Conservation (phyloP, 2,113 vertebrate genomes). For the Chloropsis hardwickii region DNA sequence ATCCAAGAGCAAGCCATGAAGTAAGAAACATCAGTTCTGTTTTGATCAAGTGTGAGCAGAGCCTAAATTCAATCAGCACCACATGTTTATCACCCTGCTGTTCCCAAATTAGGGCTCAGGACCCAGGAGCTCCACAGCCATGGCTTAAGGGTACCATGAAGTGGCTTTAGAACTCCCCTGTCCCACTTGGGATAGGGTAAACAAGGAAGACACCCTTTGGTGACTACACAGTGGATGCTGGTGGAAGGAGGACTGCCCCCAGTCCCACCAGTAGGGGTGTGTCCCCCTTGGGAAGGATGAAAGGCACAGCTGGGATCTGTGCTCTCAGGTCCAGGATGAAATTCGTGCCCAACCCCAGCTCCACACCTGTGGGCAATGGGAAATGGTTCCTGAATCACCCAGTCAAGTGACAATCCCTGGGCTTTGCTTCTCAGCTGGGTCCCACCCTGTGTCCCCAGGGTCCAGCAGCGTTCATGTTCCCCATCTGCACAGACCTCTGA, state of each 20-base stretch:
- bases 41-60: not conserved
- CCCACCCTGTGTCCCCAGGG: not conserved
- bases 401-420: not conserved
- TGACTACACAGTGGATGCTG: not conserved
- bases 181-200: not conserved
- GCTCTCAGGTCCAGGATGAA: not conserved
- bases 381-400: not conserved
- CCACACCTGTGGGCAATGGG: not conserved
- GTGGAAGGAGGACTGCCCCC: not conserved
- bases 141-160: not conserved
- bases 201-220: not conserved
- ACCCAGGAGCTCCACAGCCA: not conserved
- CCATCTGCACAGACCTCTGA: not conserved
- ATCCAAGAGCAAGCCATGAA: not conserved
- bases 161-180: not conserved
- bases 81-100: not conserved
- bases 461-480: not conserved
- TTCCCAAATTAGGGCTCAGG: not conserved
- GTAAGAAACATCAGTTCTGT: not conserved
- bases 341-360: not conserved
- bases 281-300: not conserved
- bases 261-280: not conserved
- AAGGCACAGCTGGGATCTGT: not conserved
- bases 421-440: not conserved
- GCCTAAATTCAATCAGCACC: not conserved